phyloP scores from a whole-genome alignment of 1,140 invertebrate genomes.

The Philaenus spumarius region DNA sequence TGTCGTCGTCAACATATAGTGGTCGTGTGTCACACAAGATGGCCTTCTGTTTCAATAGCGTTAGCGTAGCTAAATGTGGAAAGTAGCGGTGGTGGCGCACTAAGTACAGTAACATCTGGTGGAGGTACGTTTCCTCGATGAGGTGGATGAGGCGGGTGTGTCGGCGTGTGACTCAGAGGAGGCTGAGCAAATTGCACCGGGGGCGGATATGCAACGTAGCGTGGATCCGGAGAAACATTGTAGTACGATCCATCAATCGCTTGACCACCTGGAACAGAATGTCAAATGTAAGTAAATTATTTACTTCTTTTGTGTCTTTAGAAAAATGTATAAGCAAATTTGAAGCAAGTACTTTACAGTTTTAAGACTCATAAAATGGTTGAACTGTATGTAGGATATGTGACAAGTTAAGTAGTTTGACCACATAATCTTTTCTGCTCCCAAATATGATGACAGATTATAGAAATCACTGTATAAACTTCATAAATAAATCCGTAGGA shows the following conservation, averaged over 20 bases:
- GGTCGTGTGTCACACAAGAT: conserved; percentile 37
- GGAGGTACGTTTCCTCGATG: conserved; percentile 31
- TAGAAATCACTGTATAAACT: too few species aligned
- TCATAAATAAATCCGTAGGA: too few species aligned
- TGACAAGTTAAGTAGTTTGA: too few species aligned
- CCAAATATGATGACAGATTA: too few species aligned
- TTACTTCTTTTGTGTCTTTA: too few species aligned
- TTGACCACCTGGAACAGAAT: conserved; percentile 24
- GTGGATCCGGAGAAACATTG: conserved; percentile 37
- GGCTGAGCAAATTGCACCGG: conserved; percentile 35
- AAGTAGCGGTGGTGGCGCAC: conserved; percentile 35
- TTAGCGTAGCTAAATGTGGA: conserved; percentile 38
- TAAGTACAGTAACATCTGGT: conserved; percentile 36
- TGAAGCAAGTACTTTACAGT: too few species aligned
- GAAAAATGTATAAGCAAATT: too few species aligned
- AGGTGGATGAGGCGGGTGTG: conserved; percentile 26
- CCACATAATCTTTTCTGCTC: too few species aligned
- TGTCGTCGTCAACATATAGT: conserved; percentile 11
- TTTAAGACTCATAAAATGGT: too few species aligned
- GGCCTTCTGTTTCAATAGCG: conserved; percentile 38
- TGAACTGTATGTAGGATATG: too few species aligned
- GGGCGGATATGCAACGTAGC: conserved; percentile 40
- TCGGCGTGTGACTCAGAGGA: conserved; percentile 12
- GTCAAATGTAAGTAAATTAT: too few species aligned
- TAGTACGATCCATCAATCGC: conserved; percentile 29